Percentiles rank a stretch among this genome's conserved stretches.
Evolutionary conservation across 2,797 vertebrate species (phyloP).

Genomic region (Lutra lutra): DNA sequence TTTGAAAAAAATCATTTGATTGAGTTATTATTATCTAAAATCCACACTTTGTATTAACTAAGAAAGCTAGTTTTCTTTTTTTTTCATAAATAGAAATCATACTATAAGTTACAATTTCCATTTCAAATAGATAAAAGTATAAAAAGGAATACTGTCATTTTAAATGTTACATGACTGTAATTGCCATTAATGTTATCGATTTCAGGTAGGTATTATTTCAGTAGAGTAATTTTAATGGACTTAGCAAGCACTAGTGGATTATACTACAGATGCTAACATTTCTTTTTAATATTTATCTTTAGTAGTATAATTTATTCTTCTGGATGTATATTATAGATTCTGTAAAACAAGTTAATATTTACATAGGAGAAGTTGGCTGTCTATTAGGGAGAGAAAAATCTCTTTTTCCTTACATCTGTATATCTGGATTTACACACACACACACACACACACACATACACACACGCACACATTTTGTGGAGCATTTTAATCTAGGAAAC

Average conservation of each 20-base stretch:
- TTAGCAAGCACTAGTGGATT: background rate
- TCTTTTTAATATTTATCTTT: constrained; percentile 45
- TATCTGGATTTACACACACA: background rate
- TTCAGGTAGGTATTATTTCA: constrained; percentile 23
- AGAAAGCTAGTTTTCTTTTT: background rate
- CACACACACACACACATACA: background rate
- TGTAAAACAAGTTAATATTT: constrained; percentile 25
- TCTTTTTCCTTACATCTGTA: background rate
- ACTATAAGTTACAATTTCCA: background rate
- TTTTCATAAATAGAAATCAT: background rate
- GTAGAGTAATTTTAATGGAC: background rate
- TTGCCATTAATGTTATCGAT: background rate
- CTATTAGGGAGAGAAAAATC: background rate
- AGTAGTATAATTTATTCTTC: constrained; percentile 8
- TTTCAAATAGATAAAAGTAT: background rate
- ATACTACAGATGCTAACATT: background rate
- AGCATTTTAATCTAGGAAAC: background rate
- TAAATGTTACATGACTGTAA: constrained; percentile 25
- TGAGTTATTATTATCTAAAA: constrained; percentile 23
- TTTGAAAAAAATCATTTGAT: background rate
- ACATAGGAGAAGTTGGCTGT: background rate
- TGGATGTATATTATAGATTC: background rate
- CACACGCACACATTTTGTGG: background rate
- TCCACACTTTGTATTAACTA: constrained; percentile 25
- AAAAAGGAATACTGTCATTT: constrained; percentile 33